Evolutionary conservation across 1,140 invertebrate species (phyloP).

Genomic region (Panonychus citri): DNA sequence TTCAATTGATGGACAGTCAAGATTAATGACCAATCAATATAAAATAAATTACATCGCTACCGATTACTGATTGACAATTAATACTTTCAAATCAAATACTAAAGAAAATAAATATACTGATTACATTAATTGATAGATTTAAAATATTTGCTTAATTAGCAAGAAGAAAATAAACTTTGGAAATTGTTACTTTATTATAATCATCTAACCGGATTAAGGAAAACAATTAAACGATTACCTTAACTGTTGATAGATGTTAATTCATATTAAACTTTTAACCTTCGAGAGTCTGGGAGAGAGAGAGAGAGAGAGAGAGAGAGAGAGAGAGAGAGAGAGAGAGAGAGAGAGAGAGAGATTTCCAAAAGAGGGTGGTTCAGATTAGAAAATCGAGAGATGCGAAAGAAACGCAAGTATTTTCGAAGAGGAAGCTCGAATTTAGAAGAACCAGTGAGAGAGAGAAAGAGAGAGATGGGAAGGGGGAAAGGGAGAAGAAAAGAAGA

Average conservation of each 20-base stretch:
- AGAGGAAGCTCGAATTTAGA: no score
- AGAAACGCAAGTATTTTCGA: no score
- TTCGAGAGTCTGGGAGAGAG: neutral
- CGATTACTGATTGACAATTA: no score
- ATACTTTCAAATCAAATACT: no score
- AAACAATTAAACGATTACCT: neutral
- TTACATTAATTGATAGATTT: conserved; percentile 83
- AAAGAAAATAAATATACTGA: no score
- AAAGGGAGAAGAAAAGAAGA: neutral
- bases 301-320: neutral
- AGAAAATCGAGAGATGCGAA: no score
- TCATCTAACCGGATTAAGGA: no score
- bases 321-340: neutral
- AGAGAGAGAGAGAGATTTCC: neutral
- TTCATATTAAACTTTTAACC: neutral
- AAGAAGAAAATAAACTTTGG: neutral
- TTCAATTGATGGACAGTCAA: no score
- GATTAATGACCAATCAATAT: no score
- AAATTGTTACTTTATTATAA: neutral
- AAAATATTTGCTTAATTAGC: neutral
- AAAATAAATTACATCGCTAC: no score
- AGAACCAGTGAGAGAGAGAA: neutral
- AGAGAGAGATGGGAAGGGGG: neutral
- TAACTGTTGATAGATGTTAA: neutral
- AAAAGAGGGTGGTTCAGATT: no score